Evolutionary conservation across 2,113 vertebrate species (phyloP).

Genomic region (Laterallus jamaicensis): DNA sequence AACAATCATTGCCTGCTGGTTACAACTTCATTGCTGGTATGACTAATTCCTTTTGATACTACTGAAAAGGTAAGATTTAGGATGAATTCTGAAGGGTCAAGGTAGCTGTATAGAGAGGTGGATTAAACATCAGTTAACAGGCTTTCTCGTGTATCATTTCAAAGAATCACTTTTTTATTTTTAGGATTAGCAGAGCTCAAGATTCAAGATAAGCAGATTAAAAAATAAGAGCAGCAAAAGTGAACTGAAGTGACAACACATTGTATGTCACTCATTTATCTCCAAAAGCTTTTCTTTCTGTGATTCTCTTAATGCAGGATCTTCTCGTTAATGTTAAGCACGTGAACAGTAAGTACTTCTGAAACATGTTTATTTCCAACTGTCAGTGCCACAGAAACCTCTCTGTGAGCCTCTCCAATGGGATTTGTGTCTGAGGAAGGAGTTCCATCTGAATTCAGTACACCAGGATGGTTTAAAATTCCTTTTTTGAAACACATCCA

Average conservation of each 20-base stretch:
- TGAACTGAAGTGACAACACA: slow-evolving; percentile 1
- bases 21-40: slow-evolving; percentile 10
- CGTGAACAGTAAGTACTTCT: slow-evolving; percentile 45
- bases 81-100: slow-evolving; percentile 53
- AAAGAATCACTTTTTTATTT: not conserved
- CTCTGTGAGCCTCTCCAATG: not conserved
- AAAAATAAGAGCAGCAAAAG: not conserved
- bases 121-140: slow-evolving; percentile 26
- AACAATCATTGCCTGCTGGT: not conserved
- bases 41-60: slow-evolving; percentile 44
- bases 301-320: not conserved
- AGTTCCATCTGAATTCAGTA: slow-evolving; percentile 54
- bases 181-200: slow-evolving; percentile 33
- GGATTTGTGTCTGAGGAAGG: slow-evolving; percentile 27
- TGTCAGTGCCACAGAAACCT: slow-evolving; percentile 39
- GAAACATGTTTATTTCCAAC: slow-evolving; percentile 55
- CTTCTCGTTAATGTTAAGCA: not conserved
- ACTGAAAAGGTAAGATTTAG: slow-evolving; percentile 48
- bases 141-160: not conserved
- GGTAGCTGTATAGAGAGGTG: not conserved
- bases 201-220: not conserved
- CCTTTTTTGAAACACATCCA: slow-evolving; percentile 47
- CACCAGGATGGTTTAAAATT: slow-evolving; percentile 28
- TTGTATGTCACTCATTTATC: not conserved
- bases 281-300: slow-evolving; percentile 5